A percentile compares a stretch with the other conserved stretches of the same genome.
Conservation (phyloP, 64 coral and sea anemone genomes). For the Montipora sp. region DNA sequence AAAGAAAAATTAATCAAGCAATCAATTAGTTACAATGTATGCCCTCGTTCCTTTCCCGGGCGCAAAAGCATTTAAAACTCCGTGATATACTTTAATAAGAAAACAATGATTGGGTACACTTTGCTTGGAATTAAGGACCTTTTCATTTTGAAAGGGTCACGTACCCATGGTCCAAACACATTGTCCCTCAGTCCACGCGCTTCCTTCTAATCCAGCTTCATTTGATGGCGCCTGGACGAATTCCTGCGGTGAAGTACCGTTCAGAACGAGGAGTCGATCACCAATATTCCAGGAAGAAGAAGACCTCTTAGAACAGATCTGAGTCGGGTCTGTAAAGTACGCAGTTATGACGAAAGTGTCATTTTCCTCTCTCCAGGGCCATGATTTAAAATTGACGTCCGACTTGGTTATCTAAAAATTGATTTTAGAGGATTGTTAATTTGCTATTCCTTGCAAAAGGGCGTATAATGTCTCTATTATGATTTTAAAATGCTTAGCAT, state of each 20-base stretch:
- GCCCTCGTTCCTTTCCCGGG: too few species aligned
- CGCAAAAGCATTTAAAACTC: too few species aligned
- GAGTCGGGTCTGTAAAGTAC: slow-evolving; percentile 80
- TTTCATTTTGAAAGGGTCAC: background rate
- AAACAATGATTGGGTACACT: too few species aligned
- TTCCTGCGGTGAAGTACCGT: slow-evolving; percentile 27
- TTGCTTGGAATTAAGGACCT: background rate
- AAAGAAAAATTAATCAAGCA: too few species aligned
- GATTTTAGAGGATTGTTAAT: too few species aligned
- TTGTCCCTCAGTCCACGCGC: slow-evolving; percentile 68
- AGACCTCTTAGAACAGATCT: slow-evolving; percentile 27
- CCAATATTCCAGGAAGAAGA: slow-evolving; percentile 54
- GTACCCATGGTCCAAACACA: slow-evolving; percentile 89
- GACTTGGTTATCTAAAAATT: slow-evolving; percentile 36
- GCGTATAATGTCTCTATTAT: too few species aligned
- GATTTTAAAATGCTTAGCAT: too few species aligned
- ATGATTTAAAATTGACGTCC: background rate
- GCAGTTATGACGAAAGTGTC: slow-evolving; percentile 72
- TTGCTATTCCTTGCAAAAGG: too few species aligned
- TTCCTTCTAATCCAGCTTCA: slow-evolving; percentile 47
- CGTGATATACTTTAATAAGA: too few species aligned
- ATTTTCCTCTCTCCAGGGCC: slow-evolving; percentile 64
- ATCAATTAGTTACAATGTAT: too few species aligned
- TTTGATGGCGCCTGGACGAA: slow-evolving; percentile 68
- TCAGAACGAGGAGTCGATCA: slow-evolving; percentile 73